A percentile compares a stretch with the other conserved stretches of the same genome.
Conservation (phyloP, 2,113 vertebrate species). For the Balaeniceps rex region DNA sequence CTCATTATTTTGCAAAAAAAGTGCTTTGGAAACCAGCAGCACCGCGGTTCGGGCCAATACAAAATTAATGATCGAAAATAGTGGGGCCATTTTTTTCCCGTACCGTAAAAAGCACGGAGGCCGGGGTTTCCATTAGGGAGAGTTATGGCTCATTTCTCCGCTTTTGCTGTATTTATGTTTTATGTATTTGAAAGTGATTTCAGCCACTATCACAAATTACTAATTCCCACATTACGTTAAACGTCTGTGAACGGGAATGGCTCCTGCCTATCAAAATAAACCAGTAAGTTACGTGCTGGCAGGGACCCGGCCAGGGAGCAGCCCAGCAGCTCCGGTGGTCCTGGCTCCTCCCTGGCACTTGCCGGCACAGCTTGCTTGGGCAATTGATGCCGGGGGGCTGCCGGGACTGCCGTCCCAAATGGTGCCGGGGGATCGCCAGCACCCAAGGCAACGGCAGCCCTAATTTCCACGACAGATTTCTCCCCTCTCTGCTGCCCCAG, state of each 20-base stretch:
- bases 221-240: constrained; percentile 49
- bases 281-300: neutral
- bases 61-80: constrained; percentile 65
- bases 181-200: constrained; percentile 55
- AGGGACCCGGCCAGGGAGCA: neutral
- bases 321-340: neutral
- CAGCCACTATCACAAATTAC: constrained; percentile 43
- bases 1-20: constrained; percentile 73
- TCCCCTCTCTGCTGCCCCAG: neutral
- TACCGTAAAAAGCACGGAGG: constrained; percentile 19
- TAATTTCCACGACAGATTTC: neutral
- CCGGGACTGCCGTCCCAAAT: neutral
- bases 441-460: neutral
- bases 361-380: accelerated
- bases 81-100: constrained; percentile 46
- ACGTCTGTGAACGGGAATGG: neutral
- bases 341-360: neutral
- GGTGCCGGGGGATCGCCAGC: neutral
- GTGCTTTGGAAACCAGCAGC: constrained; percentile 61
- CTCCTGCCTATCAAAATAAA: constrained; percentile 34
- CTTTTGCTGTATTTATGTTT: constrained; percentile 66
- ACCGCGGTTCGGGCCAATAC: constrained; percentile 14
- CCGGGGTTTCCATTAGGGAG: constrained; percentile 44
- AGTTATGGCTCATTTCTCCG: constrained; percentile 63
- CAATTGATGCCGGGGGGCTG: too few species aligned